Evolutionary conservation across 2,113 vertebrate genomes (phyloP).

Genomic region (Peromyscus maniculatus): DNA sequence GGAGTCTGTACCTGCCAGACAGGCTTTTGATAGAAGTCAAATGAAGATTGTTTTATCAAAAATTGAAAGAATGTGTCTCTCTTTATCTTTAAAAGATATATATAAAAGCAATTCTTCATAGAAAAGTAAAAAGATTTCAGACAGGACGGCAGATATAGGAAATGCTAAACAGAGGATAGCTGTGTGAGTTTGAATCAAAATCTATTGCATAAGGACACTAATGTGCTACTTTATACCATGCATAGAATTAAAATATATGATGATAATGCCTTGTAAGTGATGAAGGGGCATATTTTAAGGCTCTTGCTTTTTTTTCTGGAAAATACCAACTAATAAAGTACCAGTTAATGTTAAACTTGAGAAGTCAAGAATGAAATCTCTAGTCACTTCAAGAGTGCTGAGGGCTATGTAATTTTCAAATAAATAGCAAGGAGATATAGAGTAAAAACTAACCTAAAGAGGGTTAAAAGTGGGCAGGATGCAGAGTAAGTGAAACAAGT

Average conservation of each 20-base stretch:
- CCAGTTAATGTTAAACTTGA: constrained; percentile 24
- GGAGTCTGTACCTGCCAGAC: constrained; percentile 28
- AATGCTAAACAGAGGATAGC: not conserved
- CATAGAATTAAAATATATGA: constrained; percentile 39
- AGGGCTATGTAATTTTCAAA: constrained; percentile 18
- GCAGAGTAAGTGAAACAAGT: not conserved
- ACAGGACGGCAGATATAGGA: not conserved
- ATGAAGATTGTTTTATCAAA: constrained; percentile 39
- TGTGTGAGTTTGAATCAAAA: constrained; percentile 35
- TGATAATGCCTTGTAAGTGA: constrained; percentile 22
- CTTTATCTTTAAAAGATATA: constrained; percentile 38
- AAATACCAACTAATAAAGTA: constrained; percentile 18
- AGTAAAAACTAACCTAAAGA: constrained; percentile 13
- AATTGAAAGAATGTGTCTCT: constrained; percentile 11
- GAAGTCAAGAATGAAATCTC: constrained; percentile 17
- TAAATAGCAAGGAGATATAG: not conserved
- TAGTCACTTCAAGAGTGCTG: constrained; percentile 36
- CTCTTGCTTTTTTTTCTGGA: constrained; percentile 6
- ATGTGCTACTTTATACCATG: not conserved
- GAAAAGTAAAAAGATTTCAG: constrained; percentile 45
- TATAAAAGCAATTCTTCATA: not conserved
- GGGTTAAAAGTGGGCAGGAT: not conserved
- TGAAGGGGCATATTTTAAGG: not conserved
- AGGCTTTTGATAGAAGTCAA: constrained; percentile 22
- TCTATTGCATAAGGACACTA: not conserved